Evolutionary conservation across 2,797 vertebrate genomes (phyloP), one percentile per base, ranked within the genome.

Genomic region (Rhinatrema bivittatum): DNA sequence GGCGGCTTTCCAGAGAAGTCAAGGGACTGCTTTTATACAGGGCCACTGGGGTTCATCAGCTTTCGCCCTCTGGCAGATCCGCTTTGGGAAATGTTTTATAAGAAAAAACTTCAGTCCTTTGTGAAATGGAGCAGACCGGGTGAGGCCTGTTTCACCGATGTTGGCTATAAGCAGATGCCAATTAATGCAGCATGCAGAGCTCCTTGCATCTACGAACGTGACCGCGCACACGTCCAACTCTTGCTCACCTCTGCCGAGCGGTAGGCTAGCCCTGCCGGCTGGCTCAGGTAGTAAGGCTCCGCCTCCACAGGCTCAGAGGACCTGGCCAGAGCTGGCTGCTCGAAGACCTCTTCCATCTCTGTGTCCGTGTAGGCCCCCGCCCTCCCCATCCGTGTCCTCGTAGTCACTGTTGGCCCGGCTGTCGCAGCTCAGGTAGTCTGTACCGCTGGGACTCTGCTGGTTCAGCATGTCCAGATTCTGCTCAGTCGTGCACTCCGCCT

Each of bases 381-480:
- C 81, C 49, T 97, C 93, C 0, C 84, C 93, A 0, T 98, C 95
- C 0, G 92, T 98, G 60, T 94, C 91, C 1, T 98, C 95, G 0
- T 93, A 89, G 72, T 99, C 93, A 0, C 95, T 99, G 60, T 92
- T 93, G 48, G 76, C 87, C 0, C 29, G 78, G 22, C 86, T 88
- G 51, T 86, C 85, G 0, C 89, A 90, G 12, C 91, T 97, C 39
- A 99, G 86, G 62, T 98, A 96, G 10, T 92, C 94, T 0, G 87
- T 78, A 46, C 58, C 53, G 17, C 65, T 68, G 0, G 29, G 64
- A 2, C 46, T 50, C 0, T 56, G 19, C 0, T 59, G 81, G 47
- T 78, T 81, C 10, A 90, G 62, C 17, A 90, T 71, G 2, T 94
- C 90, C 42, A 98, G 66, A 25, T 79, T 79, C 20, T 80, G 72